Conservation (phyloP, 64 coral and sea anemone genomes). For the Pocillopora damicornis region DNA sequence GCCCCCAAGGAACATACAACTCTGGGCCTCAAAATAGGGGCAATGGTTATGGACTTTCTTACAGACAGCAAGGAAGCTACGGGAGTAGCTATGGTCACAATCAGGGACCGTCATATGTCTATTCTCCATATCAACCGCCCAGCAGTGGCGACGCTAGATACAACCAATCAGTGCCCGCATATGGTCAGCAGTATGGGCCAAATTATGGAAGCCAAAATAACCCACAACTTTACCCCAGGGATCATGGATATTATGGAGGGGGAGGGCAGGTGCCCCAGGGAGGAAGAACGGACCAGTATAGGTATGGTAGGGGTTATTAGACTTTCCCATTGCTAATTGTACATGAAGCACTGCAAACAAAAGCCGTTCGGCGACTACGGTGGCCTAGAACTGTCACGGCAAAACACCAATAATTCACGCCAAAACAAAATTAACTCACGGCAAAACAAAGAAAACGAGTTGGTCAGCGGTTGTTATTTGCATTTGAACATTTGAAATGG, state of each 20-base stretch:
- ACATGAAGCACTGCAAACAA: not conserved
- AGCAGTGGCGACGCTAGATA: not conserved
- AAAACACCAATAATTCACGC: too few species aligned
- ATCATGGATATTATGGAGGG: not conserved
- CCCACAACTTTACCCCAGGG: not conserved
- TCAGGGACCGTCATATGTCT: not conserved
- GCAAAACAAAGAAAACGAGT: too few species aligned
- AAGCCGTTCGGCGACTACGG: too few species aligned
- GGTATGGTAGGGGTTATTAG: constrained; percentile 14
- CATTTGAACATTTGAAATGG: too few species aligned
- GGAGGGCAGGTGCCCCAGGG: not conserved
- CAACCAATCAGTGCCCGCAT: not conserved
- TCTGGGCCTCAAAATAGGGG: constrained; percentile 8
- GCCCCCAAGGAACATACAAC: not conserved
- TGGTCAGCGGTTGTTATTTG: too few species aligned
- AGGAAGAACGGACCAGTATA: not conserved
- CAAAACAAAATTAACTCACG: too few species aligned
- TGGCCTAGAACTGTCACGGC: too few species aligned
- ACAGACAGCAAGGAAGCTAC: constrained; percentile 12
- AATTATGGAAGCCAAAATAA: not conserved
- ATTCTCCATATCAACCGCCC: not conserved
- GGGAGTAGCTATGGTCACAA: not conserved
- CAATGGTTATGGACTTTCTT: not conserved
- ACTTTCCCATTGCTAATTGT: too few species aligned
- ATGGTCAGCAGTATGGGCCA: not conserved